A percentile compares a stretch with the other conserved stretches of the same genome.
Evolutionary conservation across 2,797 vertebrate species (phyloP).

Genomic region (Merluccius polli): DNA sequence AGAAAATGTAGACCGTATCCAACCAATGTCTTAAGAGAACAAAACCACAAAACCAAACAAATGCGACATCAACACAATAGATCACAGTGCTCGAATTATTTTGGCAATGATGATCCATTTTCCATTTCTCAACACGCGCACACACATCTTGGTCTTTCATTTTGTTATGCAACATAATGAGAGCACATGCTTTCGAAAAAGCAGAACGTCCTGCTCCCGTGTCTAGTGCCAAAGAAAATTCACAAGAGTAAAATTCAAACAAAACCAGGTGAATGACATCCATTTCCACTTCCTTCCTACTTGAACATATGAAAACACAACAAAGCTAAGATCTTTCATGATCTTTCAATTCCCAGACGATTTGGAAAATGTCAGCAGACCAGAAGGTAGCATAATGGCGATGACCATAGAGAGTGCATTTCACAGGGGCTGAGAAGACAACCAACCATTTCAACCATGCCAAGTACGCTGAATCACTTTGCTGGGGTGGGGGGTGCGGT

Average conservation of each 20-base stretch:
- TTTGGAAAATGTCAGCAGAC: neutral
- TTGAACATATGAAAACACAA: slow-evolving; percentile 26
- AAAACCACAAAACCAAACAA: slow-evolving; percentile 39
- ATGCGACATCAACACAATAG: slow-evolving; percentile 28
- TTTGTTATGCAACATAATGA: slow-evolving; percentile 23
- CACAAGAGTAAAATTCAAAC: neutral
- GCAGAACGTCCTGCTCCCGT: slow-evolving; percentile 10
- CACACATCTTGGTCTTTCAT: slow-evolving; percentile 32
- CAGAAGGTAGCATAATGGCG: neutral
- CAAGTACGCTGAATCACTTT: neutral
- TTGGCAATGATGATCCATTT: slow-evolving; percentile 41
- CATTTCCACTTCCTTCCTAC: slow-evolving; percentile 32
- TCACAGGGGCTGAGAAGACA: slow-evolving; percentile 35
- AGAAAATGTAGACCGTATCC: neutral
- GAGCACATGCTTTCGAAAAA: slow-evolving; percentile 13
- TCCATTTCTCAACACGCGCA: slow-evolving; percentile 33
- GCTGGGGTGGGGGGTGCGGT: slow-evolving; percentile 12
- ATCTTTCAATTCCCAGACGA: neutral
- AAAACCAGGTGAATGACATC: slow-evolving; percentile 43
- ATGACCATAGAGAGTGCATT: slow-evolving; percentile 14
- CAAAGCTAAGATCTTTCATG: neutral
- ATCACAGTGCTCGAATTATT: slow-evolving; percentile 40
- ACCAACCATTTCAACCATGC: slow-evolving; percentile 18
- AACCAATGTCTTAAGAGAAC: slow-evolving; percentile 19
- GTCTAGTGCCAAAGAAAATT: slow-evolving; percentile 47